Evolutionary conservation across 2,888 invertebrate species (phyloP).

Genomic region (Heteromyza rotundicornis): DNA sequence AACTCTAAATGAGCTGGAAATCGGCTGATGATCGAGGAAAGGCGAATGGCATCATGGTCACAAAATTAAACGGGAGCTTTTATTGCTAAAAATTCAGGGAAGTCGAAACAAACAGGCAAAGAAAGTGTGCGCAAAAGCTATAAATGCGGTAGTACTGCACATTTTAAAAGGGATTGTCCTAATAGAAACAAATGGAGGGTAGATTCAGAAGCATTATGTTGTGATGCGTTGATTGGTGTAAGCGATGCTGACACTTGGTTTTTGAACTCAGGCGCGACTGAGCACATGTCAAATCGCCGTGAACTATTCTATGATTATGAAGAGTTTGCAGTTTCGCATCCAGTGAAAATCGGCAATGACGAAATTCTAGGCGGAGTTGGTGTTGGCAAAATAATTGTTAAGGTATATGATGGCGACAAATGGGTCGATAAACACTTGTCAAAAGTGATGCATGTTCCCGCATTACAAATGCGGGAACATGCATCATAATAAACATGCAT

Average conservation of each 20-base stretch:
- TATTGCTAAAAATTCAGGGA: too few species aligned
- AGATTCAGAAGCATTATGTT: conserved; percentile 12
- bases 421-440: conserved; percentile 23
- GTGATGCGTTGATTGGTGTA: not conserved
- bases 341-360: conserved; percentile 21
- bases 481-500: too few species aligned
- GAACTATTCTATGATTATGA: conserved; percentile 20
- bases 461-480: conserved; percentile 17
- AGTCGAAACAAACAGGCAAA: too few species aligned
- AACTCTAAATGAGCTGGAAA: too few species aligned
- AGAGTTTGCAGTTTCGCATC: not conserved
- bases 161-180: not conserved
- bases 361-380: conserved; percentile 18
- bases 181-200: not conserved
- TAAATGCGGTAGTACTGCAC: not conserved
- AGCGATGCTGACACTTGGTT: conserved; percentile 21
- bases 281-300: conserved; percentile 26
- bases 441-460: conserved; percentile 29
- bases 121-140: too few species aligned
- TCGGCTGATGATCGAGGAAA: too few species aligned
- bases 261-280: conserved; percentile 30
- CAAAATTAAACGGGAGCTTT: too few species aligned
- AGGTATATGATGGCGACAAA: conserved; percentile 21
- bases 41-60: too few species aligned
- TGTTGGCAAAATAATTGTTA: conserved; percentile 27